Base-by-base conservation (phyloP, 2,888 invertebrate species). In the Cataglyphis albicans region DNA sequence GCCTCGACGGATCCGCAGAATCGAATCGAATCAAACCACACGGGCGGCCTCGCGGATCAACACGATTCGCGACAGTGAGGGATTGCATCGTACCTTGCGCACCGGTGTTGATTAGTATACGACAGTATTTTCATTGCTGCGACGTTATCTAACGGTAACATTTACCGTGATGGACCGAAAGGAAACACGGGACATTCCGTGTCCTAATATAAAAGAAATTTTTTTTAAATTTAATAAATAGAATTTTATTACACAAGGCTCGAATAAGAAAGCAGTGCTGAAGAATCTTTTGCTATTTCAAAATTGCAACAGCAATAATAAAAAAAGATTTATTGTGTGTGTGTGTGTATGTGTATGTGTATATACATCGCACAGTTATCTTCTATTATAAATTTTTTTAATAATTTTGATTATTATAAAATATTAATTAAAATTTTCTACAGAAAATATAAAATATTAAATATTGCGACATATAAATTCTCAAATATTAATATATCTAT, bases 21-120 rank as follows among this genome's bases (percentile, higher is more conserved):
- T 78, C 52, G 75, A 82, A 75, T 70, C 59, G 80, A 83, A 83
- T 84, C 78, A 83, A 84, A 84, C 41, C 57, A 83, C 61, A 61
- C 38, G 48, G 38, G 83, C 82, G 57, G 55, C 61, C 32, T 44
- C 72, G 78, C 44, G 41, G 81, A 55, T 64, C 21, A 70, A 70
- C 44, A 57, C 78, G 25, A 7, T 35, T 72, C 78, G 59, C 57
- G 55, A 65, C 64, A 76, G 65, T 75, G 76, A 76, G 59, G 55
- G 81, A 82, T 76, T 65, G 65, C 65, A 67, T 65, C 64, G 52
- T 63, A 52, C 35, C 25, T 38, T 67, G 52, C 52, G 52, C 68
- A 63, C 63, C 67, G 67, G 67, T 74, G 81, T 84, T 70, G 67
- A 82, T 59, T 82, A 70, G 68, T 70, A 82, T 70, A 68, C 64